These are phyloP conservation scores for Phyllotreta striolata DNA, from an alignment of 2,888 invertebrate species.

Conservation along the genomic window DNA sequence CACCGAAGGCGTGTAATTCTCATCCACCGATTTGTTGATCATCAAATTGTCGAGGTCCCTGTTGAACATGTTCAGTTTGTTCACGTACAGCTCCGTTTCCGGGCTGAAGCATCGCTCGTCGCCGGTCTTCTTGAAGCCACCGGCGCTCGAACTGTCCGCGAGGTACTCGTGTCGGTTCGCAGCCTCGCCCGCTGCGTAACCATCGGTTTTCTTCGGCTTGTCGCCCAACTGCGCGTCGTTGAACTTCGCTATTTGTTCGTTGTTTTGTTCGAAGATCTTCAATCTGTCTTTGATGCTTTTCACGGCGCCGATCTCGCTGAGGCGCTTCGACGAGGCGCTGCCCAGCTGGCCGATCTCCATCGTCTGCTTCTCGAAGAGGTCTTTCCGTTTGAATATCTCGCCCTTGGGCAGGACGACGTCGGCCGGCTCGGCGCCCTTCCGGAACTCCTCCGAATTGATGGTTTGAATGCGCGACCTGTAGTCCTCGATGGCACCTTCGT, in stretches of 20 bases:
- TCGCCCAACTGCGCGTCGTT: no score
- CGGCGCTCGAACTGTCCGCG: conserved; percentile 47
- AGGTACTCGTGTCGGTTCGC: conserved; percentile 46
- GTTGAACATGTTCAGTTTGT: conserved; percentile 57
- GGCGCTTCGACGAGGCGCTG: conserved; percentile 61
- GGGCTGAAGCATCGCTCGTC: conserved; percentile 63
- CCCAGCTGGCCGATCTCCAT: conserved; percentile 61
- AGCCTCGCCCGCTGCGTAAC: conserved; percentile 29
- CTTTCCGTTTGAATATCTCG: conserved; percentile 81
- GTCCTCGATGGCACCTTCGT: conserved; percentile 86
- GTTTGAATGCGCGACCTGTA: conserved; percentile 80
- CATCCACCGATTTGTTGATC: conserved; percentile 54
- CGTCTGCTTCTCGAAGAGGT: conserved; percentile 74
- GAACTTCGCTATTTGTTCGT: conserved; percentile 62
- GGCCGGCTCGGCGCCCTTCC: conserved; percentile 53
- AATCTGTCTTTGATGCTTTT: conserved; percentile 78
- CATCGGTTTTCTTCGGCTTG: no score
- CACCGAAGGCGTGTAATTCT: conserved; percentile 65
- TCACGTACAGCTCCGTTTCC: conserved; percentile 64
- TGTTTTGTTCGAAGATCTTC: conserved; percentile 73
- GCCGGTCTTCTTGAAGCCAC: conserved; percentile 44
- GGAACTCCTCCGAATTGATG: conserved; percentile 56
- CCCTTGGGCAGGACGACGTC: conserved; percentile 73
- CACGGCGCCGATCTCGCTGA: conserved; percentile 70
- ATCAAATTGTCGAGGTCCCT: conserved; percentile 60